Conservation (phyloP, 2,113 vertebrate genomes). For the Cyanistes caeruleus region DNA sequence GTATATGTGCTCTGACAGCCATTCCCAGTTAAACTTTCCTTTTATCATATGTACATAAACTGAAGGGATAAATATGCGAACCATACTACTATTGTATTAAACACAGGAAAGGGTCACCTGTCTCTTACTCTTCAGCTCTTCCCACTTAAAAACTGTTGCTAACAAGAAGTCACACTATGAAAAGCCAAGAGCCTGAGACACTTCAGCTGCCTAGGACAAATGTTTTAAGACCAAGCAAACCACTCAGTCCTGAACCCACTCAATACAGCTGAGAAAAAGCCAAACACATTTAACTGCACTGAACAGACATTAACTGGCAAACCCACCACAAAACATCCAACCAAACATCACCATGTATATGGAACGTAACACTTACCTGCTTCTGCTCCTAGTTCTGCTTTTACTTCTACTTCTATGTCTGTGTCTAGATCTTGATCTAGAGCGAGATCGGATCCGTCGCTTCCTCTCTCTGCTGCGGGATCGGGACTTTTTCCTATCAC, state of each 20-base stretch:
- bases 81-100: no score
- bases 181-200: background rate
- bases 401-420: constrained; percentile 88
- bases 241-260: background rate
- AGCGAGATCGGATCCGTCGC: constrained; percentile 86
- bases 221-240: background rate
- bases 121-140: background rate
- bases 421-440: constrained; percentile 89
- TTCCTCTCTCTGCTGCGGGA: constrained; percentile 92
- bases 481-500: constrained; percentile 86
- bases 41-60: background rate
- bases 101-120: background rate
- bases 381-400: constrained; percentile 91
- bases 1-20: background rate
- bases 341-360: rapidly evolving
- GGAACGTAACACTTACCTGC: constrained; percentile 79
- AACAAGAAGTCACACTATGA: background rate
- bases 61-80: background rate
- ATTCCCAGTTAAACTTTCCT: background rate
- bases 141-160: background rate
- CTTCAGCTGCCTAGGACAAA: background rate
- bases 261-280: background rate
- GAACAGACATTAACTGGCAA: background rate
- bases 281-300: background rate
- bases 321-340: rapidly evolving